Evolutionary conservation across 2,113 vertebrate species (phyloP).

Genomic region (Pontoporia blainvillei): DNA sequence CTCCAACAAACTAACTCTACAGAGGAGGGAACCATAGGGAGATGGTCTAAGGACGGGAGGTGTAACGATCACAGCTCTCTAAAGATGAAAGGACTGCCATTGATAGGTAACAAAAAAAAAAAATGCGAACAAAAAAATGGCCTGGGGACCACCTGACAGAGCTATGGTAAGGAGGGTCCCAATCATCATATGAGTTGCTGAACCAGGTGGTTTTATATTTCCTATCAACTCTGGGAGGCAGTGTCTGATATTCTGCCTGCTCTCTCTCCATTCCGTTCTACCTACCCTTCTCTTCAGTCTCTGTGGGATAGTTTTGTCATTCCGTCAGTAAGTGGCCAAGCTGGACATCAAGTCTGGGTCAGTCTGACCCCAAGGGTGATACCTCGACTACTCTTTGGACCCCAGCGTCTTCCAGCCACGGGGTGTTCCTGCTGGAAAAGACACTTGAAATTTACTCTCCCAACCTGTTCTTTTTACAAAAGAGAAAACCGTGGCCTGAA

Average conservation of each 20-base stretch:
- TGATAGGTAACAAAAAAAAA: not conserved
- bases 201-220: not conserved
- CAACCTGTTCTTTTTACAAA: not conserved
- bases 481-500: not conserved
- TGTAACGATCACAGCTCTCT: not conserved
- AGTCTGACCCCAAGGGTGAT: not conserved
- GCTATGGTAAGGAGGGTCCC: not conserved
- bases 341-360: accelerated
- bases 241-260: not conserved
- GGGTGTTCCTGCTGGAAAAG: not conserved
- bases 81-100: not conserved
- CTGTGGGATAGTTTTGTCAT: not conserved
- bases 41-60: not conserved
- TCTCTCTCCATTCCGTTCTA: not conserved
- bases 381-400: not conserved
- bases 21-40: not conserved
- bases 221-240: not conserved
- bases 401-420: accelerated
- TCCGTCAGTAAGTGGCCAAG: not conserved
- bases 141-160: not conserved
- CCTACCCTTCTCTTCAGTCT: not conserved
- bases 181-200: not conserved
- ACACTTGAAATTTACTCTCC: not conserved
- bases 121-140: not conserved
- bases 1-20: not conserved